phyloP scores from a whole-genome alignment of 2,888 invertebrate species.

The Melanophora roralis region DNA sequence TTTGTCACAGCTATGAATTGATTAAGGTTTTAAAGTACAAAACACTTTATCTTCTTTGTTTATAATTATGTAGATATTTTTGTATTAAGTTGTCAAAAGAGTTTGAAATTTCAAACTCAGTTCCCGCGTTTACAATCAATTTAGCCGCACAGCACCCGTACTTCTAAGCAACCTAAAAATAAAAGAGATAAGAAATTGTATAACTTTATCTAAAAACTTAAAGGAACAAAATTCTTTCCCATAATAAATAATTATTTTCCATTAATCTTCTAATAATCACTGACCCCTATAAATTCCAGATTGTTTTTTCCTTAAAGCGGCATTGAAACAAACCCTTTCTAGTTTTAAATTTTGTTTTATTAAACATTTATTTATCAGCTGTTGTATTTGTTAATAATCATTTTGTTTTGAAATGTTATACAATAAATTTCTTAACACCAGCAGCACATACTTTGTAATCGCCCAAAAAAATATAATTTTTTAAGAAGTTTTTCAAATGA shows the following conservation, averaged over 20 bases:
- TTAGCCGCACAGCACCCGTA: background rate
- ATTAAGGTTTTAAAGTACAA: too few species aligned
- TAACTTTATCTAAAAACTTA: too few species aligned
- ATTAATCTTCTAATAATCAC: slow-evolving; percentile 59
- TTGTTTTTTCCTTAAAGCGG: slow-evolving; percentile 14
- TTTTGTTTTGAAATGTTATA: slow-evolving; percentile 22
- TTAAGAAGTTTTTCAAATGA: too few species aligned
- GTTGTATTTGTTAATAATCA: background rate
- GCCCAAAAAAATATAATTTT: background rate
- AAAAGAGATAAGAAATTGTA: slow-evolving; percentile 11
- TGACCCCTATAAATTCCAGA: slow-evolving; percentile 52
- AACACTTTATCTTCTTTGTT: too few species aligned
- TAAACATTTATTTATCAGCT: slow-evolving; percentile 5
- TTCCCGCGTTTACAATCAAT: background rate
- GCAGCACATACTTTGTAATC: background rate
- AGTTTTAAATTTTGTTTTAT: background rate
- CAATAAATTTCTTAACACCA: slow-evolving; percentile 39
- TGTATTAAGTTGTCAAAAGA: too few species aligned
- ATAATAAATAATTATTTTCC: slow-evolving; percentile 27
- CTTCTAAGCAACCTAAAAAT: background rate
- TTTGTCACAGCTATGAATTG: too few species aligned
- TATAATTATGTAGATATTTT: too few species aligned
- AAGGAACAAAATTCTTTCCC: background rate
- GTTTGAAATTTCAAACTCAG: background rate
- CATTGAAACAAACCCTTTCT: background rate